phyloP scores from a whole-genome alignment of 2,113 vertebrate species.

The Silurus meridionalis region DNA sequence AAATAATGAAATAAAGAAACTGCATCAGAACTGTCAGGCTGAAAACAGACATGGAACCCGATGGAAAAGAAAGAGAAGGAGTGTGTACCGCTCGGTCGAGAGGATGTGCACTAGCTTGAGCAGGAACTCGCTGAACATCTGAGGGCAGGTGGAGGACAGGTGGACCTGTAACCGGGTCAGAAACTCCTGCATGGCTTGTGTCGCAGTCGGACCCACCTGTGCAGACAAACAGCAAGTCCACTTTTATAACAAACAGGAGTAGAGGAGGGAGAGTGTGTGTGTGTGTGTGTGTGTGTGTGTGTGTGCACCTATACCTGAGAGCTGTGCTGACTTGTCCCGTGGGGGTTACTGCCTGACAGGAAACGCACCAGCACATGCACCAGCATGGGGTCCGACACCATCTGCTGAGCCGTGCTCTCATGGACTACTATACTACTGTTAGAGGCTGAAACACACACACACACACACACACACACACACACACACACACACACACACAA shows the following conservation, averaged over 20 bases:
- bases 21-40: not conserved
- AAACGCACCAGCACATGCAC: slow-evolving; percentile 95
- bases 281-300: not conserved
- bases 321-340: slow-evolving; percentile 95
- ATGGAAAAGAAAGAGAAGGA: not conserved
- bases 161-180: slow-evolving; percentile 95
- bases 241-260: not conserved
- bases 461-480: slow-evolving; percentile 23
- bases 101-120: slow-evolving; percentile 96
- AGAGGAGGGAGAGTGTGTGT: not conserved
- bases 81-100: slow-evolving; percentile 88
- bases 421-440: slow-evolving; percentile 81
- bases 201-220: slow-evolving; percentile 96
- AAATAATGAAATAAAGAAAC: not conserved
- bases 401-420: slow-evolving; percentile 93
- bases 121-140: slow-evolving; percentile 99
- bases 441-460: slow-evolving; percentile 70
- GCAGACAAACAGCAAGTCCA: not conserved
- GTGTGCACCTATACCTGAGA: slow-evolving; percentile 77
- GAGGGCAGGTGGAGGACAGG: slow-evolving; percentile 92
- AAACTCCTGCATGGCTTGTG: slow-evolving; percentile 98
- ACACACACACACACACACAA: not conserved
- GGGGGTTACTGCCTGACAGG: slow-evolving; percentile 92
- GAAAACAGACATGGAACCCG: not conserved
- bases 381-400: slow-evolving; percentile 94